Percentiles rank a stretch among this genome's conserved stretches.
phyloP scores from a whole-genome alignment of 1,140 invertebrate species.

The Papilio aristodemus region DNA sequence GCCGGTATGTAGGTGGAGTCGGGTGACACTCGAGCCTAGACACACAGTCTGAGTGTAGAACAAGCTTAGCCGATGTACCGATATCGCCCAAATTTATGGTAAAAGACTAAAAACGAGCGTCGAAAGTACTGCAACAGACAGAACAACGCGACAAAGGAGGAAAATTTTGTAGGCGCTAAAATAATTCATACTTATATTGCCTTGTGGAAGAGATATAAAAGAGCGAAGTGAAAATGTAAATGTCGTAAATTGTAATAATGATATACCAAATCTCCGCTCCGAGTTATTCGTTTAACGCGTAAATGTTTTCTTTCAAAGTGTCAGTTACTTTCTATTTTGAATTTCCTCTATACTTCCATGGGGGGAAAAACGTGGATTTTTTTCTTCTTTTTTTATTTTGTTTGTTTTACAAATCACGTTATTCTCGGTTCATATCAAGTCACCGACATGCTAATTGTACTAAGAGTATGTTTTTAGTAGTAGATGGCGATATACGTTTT shows the following conservation, averaged over 20 bases:
- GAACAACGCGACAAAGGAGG: slow-evolving; percentile 15
- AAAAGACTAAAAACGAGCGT: not conserved
- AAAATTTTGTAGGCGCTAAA: slow-evolving; percentile 28
- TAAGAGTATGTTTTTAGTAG: too few relatives aligned
- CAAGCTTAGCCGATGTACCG: not conserved
- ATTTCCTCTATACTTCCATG: slow-evolving; percentile 17
- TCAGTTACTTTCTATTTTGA: slow-evolving; percentile 17
- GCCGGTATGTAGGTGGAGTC: slow-evolving; percentile 35
- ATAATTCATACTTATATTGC: slow-evolving; percentile 32
- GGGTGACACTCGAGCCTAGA: slow-evolving; percentile 26
- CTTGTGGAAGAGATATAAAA: slow-evolving; percentile 29
- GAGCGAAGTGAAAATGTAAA: slow-evolving; percentile 32
- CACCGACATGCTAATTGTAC: too few relatives aligned
- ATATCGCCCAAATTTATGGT: not conserved
- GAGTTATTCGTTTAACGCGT: slow-evolving; percentile 28
- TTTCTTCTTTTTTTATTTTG: not conserved
- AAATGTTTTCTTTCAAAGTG: slow-evolving; percentile 28
- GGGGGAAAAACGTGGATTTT: not conserved
- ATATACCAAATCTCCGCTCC: slow-evolving; percentile 26
- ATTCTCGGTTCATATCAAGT: too few relatives aligned
- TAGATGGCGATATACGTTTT: too few relatives aligned
- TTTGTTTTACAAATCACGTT: not conserved
- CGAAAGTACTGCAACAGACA: not conserved
- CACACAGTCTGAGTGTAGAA: slow-evolving; percentile 10
- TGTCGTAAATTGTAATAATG: slow-evolving; percentile 34